Evolutionary conservation across 1,140 invertebrate genomes (phyloP).

Genomic region (Goniozus legneri): DNA sequence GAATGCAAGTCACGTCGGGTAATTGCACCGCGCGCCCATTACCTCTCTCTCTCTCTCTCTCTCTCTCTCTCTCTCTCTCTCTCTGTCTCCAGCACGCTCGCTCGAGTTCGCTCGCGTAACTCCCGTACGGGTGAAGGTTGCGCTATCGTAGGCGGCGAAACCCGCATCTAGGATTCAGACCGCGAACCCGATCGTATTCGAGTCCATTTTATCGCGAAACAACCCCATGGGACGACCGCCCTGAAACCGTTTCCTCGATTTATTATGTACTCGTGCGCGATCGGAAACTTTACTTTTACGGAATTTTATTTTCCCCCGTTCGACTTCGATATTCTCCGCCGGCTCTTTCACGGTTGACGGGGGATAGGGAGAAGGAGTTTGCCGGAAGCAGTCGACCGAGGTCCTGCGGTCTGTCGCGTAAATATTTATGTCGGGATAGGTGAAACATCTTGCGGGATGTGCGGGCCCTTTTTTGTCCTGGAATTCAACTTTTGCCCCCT

Average conservation of each 20-base stretch:
- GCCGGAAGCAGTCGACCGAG: slow-evolving; percentile 23
- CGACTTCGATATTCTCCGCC: no score
- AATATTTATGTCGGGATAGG: slow-evolving; percentile 41
- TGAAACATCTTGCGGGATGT: slow-evolving; percentile 39
- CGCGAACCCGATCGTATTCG: no score
- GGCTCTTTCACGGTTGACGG: no score
- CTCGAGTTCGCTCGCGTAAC: neutral
- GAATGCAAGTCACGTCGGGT: slow-evolving; percentile 47
- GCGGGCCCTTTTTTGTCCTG: no score
- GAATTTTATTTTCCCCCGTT: no score
- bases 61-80: neutral
- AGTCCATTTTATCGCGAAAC: slow-evolving; percentile 7
- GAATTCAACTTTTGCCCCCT: no score
- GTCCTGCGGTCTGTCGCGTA: slow-evolving; percentile 27
- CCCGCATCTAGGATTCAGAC: neutral
- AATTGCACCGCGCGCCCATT: slow-evolving; percentile 41
- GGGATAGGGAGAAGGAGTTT: no score
- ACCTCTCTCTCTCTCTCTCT: slow-evolving; percentile 17
- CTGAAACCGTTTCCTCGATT: slow-evolving; percentile 1
- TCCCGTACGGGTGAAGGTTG: neutral
- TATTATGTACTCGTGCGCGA: slow-evolving; percentile 14
- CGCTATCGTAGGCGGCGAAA: neutral
- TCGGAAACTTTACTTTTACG: no score
- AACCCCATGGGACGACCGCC: no score
- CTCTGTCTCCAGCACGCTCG: no score